Evolutionary conservation across 2,797 vertebrate genomes (phyloP), one percentile per base, ranked within the genome.

Genomic region (Acropternis orthonyx): DNA sequence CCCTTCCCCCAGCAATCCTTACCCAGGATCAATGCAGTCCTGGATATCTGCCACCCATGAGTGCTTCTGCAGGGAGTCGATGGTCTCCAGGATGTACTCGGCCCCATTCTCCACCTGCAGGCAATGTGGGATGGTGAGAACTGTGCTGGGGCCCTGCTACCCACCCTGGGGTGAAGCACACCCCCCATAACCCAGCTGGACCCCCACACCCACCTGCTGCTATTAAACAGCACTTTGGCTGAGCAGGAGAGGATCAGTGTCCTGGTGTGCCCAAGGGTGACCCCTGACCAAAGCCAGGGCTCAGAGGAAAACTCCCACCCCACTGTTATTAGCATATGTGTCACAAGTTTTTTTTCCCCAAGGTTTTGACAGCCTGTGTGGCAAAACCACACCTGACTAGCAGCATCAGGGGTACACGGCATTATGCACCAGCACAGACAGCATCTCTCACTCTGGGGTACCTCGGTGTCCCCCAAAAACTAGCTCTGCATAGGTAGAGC

Each of bases 11-110:
- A 2, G 44, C 5, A 6, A 39, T 43, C 41, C 98, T 98, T 95
- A 99, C 99, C 99, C 99, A 0, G 99, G 99, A 94, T 99, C 99
- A 44, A 99, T 99, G 95, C 99, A 99, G 98, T 99, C 99, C 97
- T 99, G 99, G 97, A 99, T 99, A 85, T 99, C 99, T 0, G 99
- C 99, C 89, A 99, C 99, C 99, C 99, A 99, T 0, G 99, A 99
- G 97, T 99, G 99, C 92, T 99, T 99, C 98, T 99, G 99, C 95
- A 99, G 98, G 0, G 99, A 99, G 97, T 99, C 99, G 2, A 99
- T 99, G 87, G 99, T 99, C 98, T 99, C 99, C 98, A 99, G 97
- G 97, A 99, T 99, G 96, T 99, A 99, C 92, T 99, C 99, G 0
- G 98, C 99, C 48, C 99, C 99, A 0, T 99, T 99, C 97, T 99